Conservation (phyloP, 1,140 invertebrate species). For the Lepeophtheirus salmonis region DNA sequence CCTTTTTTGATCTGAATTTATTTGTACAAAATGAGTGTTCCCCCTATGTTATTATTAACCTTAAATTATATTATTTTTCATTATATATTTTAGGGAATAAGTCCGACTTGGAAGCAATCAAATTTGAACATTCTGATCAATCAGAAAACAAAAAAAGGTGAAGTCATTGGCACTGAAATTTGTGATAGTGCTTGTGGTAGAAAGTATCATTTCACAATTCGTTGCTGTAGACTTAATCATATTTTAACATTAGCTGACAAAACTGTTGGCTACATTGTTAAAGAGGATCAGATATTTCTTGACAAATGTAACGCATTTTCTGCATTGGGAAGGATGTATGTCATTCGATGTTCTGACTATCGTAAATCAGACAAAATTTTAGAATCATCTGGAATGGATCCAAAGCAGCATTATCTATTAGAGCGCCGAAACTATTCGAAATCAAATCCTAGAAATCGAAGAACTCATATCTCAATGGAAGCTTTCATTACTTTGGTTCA, state of each 20-base stretch:
- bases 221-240: conserved; percentile 2
- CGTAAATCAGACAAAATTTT: not conserved
- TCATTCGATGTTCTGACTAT: conserved; percentile 4
- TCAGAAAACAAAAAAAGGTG: not conserved
- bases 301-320: conserved; percentile 10
- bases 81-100: not conserved
- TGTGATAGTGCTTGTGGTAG: not conserved
- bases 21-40: not conserved
- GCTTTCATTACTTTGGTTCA: not conserved
- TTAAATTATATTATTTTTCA: not conserved
- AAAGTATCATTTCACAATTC: conserved; percentile 4
- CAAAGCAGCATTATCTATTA: not conserved
- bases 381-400: not conserved
- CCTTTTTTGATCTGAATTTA: too few relatives aligned
- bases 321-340: not conserved
- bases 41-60: not conserved
- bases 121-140: not conserved
- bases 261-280: conserved; percentile 1
- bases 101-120: not conserved
- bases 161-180: not conserved
- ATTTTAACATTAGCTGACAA: conserved; percentile 1
- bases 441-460: not conserved
- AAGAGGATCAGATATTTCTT: conserved; percentile 5
- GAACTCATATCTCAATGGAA: conserved; percentile 8
- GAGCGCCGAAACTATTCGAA: not conserved